Conservation (phyloP, 2,797 vertebrate genomes). For the Poecilia gillii region DNA sequence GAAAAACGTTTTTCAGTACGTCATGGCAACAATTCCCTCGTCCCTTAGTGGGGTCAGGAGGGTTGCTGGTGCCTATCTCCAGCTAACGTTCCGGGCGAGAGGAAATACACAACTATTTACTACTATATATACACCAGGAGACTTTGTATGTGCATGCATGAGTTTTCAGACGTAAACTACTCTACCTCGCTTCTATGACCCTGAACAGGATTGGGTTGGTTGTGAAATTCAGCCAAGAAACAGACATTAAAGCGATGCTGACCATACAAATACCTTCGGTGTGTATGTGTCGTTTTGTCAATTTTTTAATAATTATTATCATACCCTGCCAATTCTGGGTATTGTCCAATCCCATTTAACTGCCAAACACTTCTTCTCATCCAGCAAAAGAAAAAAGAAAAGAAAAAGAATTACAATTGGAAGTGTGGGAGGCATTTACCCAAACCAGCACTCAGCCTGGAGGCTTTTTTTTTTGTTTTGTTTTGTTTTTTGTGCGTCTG, state of each 20-base stretch:
- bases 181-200: neutral
- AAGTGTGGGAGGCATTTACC: conserved; percentile 15
- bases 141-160: neutral
- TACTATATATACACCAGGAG: neutral
- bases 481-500: conserved; percentile 11
- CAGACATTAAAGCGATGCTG: neutral
- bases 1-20: neutral
- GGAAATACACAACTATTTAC: too few relatives aligned
- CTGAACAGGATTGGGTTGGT: neutral
- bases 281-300: neutral
- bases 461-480: conserved; percentile 13
- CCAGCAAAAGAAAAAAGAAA: conserved; percentile 3
- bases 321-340: neutral
- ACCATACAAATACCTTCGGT: neutral
- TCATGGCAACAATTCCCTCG: too few relatives aligned
- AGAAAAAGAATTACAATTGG: neutral
- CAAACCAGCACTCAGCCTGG: conserved; percentile 33
- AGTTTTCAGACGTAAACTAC: neutral
- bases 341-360: neutral
- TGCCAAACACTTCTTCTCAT: conserved; percentile 17
- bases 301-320: neutral
- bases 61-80: too few relatives aligned
- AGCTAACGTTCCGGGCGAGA: too few relatives aligned
- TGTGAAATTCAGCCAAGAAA: neutral
- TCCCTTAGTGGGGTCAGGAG: too few relatives aligned